Percentiles rank a stretch among this genome's conserved stretches.
Evolutionary conservation across 2,113 vertebrate species (phyloP).

Genomic region (Tetraodon nigroviridis): DNA sequence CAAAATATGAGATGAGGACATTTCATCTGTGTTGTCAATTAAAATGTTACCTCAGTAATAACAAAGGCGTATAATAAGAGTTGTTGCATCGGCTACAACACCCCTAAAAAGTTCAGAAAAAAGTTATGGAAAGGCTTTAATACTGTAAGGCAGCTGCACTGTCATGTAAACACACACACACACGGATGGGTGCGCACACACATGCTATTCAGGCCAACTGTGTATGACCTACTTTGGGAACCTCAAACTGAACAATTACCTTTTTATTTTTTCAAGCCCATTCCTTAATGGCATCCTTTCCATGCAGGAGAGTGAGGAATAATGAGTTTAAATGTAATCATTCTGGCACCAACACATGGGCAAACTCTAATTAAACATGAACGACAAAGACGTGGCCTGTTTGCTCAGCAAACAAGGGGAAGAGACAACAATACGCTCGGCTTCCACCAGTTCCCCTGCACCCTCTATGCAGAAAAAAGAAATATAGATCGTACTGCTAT

Average conservation of each 20-base stretch:
- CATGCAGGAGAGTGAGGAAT: conserved; percentile 24
- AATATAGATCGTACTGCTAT: conserved; percentile 50
- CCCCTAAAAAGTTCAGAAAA: no score
- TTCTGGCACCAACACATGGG: conserved; percentile 38
- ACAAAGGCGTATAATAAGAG: no score
- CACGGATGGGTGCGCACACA: conserved; percentile 10
- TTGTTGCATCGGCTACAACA: no score
- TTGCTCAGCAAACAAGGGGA: conserved; percentile 56
- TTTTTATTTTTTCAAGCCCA: conserved; percentile 37
- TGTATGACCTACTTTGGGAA: conserved; percentile 69
- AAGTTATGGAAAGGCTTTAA: neutral
- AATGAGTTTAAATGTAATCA: conserved; percentile 42
- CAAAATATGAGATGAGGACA: no score
- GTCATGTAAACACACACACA: neutral
- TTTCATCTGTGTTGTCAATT: neutral
- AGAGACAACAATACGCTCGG: conserved; percentile 29
- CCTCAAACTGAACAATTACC: conserved; percentile 67
- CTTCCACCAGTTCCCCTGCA: conserved; percentile 8
- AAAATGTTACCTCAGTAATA: neutral
- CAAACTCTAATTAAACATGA: conserved; percentile 63
- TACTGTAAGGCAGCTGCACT: neutral
- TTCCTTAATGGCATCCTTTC: conserved; percentile 55
- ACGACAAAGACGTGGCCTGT: conserved; percentile 59
- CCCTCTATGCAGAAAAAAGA: conserved; percentile 36
- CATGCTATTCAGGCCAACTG: conserved; percentile 49